Percentiles rank a stretch among this genome's conserved stretches.
Conservation (phyloP, 2,797 vertebrate species). For the Acestrorhynchus altus region DNA sequence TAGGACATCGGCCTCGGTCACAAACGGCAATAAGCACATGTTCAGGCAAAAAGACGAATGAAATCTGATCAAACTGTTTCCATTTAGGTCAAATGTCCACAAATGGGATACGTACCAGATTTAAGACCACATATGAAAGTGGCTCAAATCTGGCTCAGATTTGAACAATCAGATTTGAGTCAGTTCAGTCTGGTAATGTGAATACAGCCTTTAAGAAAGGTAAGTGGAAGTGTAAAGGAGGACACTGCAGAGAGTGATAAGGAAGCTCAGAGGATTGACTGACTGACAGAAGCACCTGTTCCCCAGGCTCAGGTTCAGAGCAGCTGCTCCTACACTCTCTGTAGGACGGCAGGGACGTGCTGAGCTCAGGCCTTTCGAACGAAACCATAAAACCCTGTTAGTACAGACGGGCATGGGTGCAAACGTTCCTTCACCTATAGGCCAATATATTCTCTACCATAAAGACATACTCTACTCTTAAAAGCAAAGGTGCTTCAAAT, state of each 20-base stretch:
- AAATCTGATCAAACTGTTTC: no score
- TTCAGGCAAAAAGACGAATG: no score
- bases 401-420: slow-evolving; percentile 65
- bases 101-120: no score
- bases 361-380: slow-evolving; percentile 77
- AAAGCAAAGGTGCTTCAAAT: no score
- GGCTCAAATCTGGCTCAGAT: no score
- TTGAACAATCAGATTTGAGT: no score
- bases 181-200: no score
- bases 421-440: slow-evolving; percentile 66
- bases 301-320: slow-evolving; percentile 77
- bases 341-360: slow-evolving; percentile 74
- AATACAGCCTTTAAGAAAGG: no score
- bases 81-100: no score
- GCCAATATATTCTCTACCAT: slow-evolving; percentile 22
- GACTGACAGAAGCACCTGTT: slow-evolving; percentile 81
- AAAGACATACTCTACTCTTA: background rate
- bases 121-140: no score
- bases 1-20: no score
- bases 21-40: no score
- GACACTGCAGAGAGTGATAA: slow-evolving; percentile 23
- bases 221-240: slow-evolving; percentile 8
- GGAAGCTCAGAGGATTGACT: slow-evolving; percentile 50
- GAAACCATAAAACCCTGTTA: slow-evolving; percentile 72
- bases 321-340: slow-evolving; percentile 80